Evolutionary conservation across 2,113 vertebrate genomes (phyloP).

Genomic region (Ceyx cyanopectus): DNA sequence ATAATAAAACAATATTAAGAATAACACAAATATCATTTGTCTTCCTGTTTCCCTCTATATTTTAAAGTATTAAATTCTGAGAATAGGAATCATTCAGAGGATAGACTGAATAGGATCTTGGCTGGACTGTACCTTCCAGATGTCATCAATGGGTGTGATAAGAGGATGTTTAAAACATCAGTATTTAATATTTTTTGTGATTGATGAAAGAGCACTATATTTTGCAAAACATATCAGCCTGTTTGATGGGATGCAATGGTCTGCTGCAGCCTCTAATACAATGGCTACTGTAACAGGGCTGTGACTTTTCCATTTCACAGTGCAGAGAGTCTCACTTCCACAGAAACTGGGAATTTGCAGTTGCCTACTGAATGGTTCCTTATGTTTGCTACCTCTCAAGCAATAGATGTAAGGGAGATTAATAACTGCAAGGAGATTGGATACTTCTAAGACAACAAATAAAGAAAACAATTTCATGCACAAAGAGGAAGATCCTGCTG

Average conservation of each 20-base stretch:
- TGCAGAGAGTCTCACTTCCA: neutral
- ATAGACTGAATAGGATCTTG: neutral
- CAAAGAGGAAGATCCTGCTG: neutral
- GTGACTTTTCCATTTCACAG: constrained; percentile 52
- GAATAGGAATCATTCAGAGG: neutral
- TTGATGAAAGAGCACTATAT: neutral
- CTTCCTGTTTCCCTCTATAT: neutral
- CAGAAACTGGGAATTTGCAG: neutral
- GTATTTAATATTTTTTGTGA: neutral
- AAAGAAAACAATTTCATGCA: neutral
- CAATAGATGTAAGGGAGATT: neutral
- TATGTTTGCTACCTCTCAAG: neutral
- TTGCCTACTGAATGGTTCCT: neutral
- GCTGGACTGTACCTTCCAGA: neutral
- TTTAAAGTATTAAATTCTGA: neutral
- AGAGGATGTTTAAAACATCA: neutral
- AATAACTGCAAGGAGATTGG: neutral
- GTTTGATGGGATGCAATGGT: neutral
- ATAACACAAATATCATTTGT: neutral
- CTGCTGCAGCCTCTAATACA: neutral
- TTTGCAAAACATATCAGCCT: neutral
- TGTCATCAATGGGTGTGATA: neutral
- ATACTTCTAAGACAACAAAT: neutral
- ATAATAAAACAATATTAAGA: neutral
- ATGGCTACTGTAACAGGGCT: constrained; percentile 6